These are phyloP conservation scores for Cotesia glomerata DNA, from an alignment of 1,140 invertebrate species.

Conservation along the genomic window DNA sequence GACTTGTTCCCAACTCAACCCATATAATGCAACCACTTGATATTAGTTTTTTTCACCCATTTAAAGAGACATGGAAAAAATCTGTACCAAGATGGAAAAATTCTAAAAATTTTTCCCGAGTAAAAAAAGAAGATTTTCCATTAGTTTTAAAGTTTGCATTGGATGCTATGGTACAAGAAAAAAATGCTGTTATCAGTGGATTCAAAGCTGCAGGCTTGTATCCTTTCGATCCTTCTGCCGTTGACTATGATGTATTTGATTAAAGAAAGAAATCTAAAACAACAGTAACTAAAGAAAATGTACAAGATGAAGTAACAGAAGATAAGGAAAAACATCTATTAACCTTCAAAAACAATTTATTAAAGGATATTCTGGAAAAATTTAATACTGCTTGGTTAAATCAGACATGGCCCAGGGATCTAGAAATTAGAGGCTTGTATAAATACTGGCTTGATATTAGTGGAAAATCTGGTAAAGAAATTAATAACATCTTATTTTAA, in stretches of 20 bases:
- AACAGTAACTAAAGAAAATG: too few relatives aligned
- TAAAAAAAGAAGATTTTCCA: slow-evolving; percentile 35
- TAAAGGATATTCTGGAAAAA: too few relatives aligned
- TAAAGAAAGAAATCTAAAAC: too few relatives aligned
- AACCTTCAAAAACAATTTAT: too few relatives aligned
- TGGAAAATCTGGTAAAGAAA: too few relatives aligned
- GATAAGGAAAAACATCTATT: too few relatives aligned
- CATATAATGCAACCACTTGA: slow-evolving; percentile 57
- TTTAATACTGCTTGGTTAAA: too few relatives aligned
- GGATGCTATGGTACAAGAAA: neutral
- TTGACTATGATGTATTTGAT: slow-evolving; percentile 27
- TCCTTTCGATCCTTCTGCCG: slow-evolving; percentile 36
- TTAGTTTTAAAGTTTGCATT: slow-evolving; percentile 3
- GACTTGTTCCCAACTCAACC: slow-evolving; percentile 53
- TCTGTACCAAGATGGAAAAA: slow-evolving; percentile 29
- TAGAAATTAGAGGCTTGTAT: too few relatives aligned
- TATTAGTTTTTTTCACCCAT: slow-evolving; percentile 50
- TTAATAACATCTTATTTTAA: too few relatives aligned
- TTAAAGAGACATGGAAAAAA: slow-evolving; percentile 51
- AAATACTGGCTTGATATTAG: too few relatives aligned
- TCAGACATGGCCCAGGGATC: too few relatives aligned
- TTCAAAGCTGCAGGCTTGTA: slow-evolving; percentile 35
- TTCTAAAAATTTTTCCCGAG: slow-evolving; percentile 27
- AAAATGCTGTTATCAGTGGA: slow-evolving; percentile 29
- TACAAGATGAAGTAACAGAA: too few relatives aligned